These are phyloP conservation scores for Hirudinaria manillensis DNA, from an alignment of 2,888 invertebrate genomes.

Conservation along the genomic window DNA sequence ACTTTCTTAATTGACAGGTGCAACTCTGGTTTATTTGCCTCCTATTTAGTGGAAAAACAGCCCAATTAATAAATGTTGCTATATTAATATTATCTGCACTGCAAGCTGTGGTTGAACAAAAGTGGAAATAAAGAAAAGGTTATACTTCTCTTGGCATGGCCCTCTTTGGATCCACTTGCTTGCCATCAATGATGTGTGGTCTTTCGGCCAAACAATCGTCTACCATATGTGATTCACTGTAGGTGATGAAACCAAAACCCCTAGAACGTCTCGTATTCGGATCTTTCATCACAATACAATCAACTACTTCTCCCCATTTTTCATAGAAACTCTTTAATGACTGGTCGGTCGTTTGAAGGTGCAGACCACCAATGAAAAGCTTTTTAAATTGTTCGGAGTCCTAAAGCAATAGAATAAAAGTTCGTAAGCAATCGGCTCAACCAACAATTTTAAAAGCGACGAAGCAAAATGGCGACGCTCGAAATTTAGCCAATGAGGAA, in stretches of 20 bases:
- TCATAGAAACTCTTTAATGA: constrained; percentile 85
- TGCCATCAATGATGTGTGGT: constrained; percentile 86
- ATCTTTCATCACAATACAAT: constrained; percentile 44
- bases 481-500: neutral
- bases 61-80: neutral
- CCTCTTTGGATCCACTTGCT: constrained; percentile 90
- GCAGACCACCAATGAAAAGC: constrained; percentile 90
- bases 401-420: constrained; percentile 4
- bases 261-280: constrained; percentile 61
- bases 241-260: constrained; percentile 97
- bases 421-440: neutral
- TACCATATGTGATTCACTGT: constrained; percentile 86
- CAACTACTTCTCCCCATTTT: constrained; percentile 78
- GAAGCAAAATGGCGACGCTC: neutral
- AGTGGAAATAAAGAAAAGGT: neutral
- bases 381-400: constrained; percentile 61
- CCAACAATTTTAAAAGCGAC: too few species aligned
- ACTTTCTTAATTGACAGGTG: constrained; percentile 82
- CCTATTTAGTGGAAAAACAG: constrained; percentile 42
- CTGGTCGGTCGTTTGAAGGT: constrained; percentile 84
- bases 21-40: constrained; percentile 78
- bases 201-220: constrained; percentile 77
- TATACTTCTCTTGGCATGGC: constrained; percentile 71
- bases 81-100: neutral
- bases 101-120: neutral